Conservation (phyloP, 2,113 vertebrate species). For the Lichenostomus cassidix region DNA sequence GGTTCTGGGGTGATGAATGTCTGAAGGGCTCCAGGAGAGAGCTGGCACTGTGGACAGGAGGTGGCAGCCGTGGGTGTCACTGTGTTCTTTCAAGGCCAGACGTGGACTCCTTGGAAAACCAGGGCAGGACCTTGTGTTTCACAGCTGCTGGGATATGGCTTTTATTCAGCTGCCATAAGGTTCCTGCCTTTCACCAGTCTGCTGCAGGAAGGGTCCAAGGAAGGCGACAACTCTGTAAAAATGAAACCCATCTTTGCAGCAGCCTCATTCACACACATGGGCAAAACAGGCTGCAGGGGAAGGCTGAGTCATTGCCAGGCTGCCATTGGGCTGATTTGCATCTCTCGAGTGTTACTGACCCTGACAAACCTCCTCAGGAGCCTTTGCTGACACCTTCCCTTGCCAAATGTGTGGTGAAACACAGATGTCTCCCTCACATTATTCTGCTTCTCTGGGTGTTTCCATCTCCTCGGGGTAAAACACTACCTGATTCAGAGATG, state of each 20-base stretch:
- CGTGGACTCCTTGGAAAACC: neutral
- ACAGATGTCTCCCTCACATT: neutral
- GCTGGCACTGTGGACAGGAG: neutral
- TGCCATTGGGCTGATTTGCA: neutral
- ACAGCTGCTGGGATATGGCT: neutral
- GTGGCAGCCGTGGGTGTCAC: neutral
- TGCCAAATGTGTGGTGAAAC: conserved; percentile 12
- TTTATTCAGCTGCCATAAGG: neutral
- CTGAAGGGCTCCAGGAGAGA: neutral
- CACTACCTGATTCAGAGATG: neutral
- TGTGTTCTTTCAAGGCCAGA: neutral
- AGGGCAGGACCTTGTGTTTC: neutral
- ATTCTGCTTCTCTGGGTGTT: neutral
- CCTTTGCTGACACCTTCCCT: neutral
- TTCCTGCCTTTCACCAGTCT: neutral
- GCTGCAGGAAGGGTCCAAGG: neutral
- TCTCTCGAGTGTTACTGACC: neutral
- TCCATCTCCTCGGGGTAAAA: neutral
- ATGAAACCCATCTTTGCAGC: neutral
- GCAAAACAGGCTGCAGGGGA: neutral
- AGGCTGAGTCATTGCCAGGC: neutral
- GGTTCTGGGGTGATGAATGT: neutral
- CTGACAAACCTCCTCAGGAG: neutral
- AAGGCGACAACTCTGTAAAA: neutral
- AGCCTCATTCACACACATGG: neutral